Evolutionary conservation across 2,888 invertebrate genomes (phyloP).

Genomic region (Lamellibrachia satsuma): DNA sequence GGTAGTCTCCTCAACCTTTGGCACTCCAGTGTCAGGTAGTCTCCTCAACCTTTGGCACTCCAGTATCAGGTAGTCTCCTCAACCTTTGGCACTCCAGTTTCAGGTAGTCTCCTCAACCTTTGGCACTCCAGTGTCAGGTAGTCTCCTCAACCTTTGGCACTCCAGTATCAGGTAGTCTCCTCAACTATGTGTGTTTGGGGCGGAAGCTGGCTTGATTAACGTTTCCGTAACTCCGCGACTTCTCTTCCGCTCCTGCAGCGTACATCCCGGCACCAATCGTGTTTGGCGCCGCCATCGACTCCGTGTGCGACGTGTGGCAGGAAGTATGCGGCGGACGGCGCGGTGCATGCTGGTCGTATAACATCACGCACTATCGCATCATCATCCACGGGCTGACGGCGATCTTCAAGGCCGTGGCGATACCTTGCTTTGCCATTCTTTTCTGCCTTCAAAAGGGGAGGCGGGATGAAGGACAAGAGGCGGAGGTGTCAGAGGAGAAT

Average conservation of each 20-base stretch:
- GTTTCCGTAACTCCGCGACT: background rate
- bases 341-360: conserved; percentile 17
- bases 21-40: no score
- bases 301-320: background rate
- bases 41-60: no score
- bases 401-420: background rate
- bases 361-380: conserved; percentile 9
- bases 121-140: no score
- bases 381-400: conserved; percentile 13
- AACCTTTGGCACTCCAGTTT: no score
- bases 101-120: no score
- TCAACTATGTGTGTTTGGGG: no score
- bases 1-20: no score
- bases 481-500: background rate
- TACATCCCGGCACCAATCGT: conserved; percentile 7
- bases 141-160: no score
- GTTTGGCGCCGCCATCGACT: background rate
- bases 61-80: no score
- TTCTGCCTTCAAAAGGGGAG: background rate
- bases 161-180: no score
- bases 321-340: background rate
- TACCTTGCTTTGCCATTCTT: background rate
- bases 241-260: background rate
- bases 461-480: background rate
- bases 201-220: no score